A percentile compares a stretch with the other conserved stretches of the same genome.
Conservation (phyloP, 2,888 invertebrate genomes). For the Dioctria rufipes region DNA sequence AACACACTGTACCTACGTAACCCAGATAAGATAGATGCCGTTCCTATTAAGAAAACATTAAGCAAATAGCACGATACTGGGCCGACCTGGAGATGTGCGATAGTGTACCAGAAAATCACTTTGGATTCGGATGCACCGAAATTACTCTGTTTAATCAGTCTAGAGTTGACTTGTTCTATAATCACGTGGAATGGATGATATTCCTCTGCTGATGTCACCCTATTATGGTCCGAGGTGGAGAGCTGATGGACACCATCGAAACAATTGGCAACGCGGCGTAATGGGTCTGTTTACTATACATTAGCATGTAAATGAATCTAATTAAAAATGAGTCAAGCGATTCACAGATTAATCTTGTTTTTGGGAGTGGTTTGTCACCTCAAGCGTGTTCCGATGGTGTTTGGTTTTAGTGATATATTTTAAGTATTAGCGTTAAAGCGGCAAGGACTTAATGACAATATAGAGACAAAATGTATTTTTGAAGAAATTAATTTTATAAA, state of each 20-base stretch:
- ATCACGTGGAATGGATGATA: too few species aligned
- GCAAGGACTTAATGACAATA: too few species aligned
- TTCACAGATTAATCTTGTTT: conserved; percentile 19
- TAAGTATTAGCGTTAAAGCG: too few species aligned
- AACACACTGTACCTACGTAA: background rate
- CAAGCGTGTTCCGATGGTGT: background rate
- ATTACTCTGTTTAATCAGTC: background rate
- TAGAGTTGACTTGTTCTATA: background rate
- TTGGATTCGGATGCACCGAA: too few species aligned
- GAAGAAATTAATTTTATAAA: too few species aligned
- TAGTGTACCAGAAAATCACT: background rate
- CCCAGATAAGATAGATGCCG: background rate
- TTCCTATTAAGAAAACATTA: conserved; percentile 36
- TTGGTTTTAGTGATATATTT: too few species aligned
- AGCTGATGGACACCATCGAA: background rate
- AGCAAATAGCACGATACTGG: conserved; percentile 40
- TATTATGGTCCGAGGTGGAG: background rate
- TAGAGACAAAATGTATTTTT: too few species aligned
- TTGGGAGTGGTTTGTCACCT: background rate
- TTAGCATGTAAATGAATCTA: too few species aligned
- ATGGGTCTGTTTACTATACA: too few species aligned
- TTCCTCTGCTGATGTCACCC: background rate
- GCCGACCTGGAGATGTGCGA: too few species aligned
- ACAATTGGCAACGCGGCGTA: too few species aligned
- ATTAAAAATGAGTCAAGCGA: background rate